These are phyloP conservation scores for Cassiopea xamachana DNA, from an alignment of 30 jellyfish, hydroid and myxozoan species.

Conservation along the genomic window DNA sequence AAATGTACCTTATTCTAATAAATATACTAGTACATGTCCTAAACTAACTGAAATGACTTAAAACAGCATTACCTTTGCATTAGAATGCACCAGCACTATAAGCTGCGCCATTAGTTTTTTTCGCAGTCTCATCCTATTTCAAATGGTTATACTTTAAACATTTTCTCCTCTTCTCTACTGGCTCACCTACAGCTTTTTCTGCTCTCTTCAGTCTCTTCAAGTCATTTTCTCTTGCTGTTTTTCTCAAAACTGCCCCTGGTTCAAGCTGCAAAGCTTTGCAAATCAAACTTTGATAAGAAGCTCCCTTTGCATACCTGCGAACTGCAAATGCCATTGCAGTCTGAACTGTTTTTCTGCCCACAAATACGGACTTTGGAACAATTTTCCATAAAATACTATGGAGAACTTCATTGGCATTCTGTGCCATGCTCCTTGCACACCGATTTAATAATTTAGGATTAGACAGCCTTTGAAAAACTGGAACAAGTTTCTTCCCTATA, in stretches of 20 bases:
- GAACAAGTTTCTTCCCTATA: slow-evolving; percentile 29
- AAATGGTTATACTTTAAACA: not conserved
- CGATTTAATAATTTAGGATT: not conserved
- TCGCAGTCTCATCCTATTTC: not conserved
- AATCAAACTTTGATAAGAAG: not conserved
- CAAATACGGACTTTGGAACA: not conserved
- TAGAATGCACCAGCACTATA: not conserved
- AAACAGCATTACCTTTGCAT: not conserved
- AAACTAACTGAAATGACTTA: too few relatives aligned
- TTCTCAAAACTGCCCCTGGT: not conserved
- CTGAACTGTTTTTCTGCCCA: not conserved
- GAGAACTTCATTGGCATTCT: not conserved
- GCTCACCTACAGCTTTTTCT: not conserved
- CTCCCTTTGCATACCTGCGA: not conserved
- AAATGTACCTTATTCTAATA: not conserved
- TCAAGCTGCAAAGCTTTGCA: not conserved
- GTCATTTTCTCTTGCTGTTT: not conserved
- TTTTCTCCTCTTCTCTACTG: not conserved
- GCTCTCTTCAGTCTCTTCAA: slow-evolving; percentile 1
- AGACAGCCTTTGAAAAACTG: not conserved
- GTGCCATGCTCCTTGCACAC: not conserved
- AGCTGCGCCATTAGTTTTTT: not conserved
- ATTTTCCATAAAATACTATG: not conserved
- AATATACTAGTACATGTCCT: not conserved
- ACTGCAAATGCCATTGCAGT: not conserved